These are phyloP conservation scores for Ceryle rudis DNA, from an alignment of 2,797 vertebrate genomes.

Conservation along the genomic window DNA sequence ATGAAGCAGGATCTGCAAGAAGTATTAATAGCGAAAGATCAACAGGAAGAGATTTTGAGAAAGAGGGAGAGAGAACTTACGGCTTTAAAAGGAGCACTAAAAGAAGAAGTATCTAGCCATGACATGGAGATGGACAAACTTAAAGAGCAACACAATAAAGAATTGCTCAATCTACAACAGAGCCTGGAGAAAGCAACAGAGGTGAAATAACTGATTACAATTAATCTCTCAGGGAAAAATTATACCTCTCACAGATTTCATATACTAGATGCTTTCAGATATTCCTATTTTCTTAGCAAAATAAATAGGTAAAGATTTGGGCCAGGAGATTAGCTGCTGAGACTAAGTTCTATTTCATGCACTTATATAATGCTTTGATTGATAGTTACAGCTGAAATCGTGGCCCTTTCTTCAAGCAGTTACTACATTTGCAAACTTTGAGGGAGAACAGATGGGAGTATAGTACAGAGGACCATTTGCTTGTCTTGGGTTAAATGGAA, in stretches of 20 bases:
- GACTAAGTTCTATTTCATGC: neutral
- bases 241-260: neutral
- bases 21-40: conserved; percentile 87
- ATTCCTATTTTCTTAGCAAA: neutral
- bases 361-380: neutral
- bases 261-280: neutral
- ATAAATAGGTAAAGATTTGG: neutral
- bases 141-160: conserved; percentile 89
- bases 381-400: neutral
- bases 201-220: conserved; percentile 75
- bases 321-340: neutral
- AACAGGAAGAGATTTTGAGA: conserved; percentile 91
- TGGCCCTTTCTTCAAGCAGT: neutral
- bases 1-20: conserved; percentile 90
- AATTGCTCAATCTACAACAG: conserved; percentile 83
- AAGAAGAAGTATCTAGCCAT: conserved; percentile 94
- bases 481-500: neutral
- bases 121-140: conserved; percentile 95
- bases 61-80: conserved; percentile 93
- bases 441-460: neutral
- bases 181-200: conserved; percentile 86
- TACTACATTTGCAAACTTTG: neutral
- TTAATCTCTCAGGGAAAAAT: neutral
- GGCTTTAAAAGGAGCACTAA: conserved; percentile 94
- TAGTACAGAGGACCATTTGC: neutral